Evolutionary conservation across 2,797 vertebrate species (phyloP).

Genomic region (Cirrhinus mrigala): DNA sequence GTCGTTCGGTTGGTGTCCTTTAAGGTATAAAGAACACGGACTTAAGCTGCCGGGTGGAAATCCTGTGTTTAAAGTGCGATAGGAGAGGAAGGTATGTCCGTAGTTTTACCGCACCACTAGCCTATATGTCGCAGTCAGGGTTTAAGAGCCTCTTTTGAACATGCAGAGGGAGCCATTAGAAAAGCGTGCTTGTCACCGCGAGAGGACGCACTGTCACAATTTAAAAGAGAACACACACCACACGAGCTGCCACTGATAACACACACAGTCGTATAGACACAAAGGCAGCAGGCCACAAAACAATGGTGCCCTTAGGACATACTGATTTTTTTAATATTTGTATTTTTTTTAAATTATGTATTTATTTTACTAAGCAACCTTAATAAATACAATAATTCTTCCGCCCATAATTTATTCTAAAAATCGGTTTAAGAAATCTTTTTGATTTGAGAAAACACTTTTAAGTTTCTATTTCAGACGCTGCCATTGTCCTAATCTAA

Average conservation of each 20-base stretch:
- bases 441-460: not conserved
- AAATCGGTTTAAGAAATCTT: not conserved
- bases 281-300: slow-evolving; percentile 22
- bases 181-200: slow-evolving; percentile 77
- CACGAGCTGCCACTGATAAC: slow-evolving; percentile 52
- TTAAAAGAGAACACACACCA: slow-evolving; percentile 70
- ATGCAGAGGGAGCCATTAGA: slow-evolving; percentile 53
- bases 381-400: not conserved
- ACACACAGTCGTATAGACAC: slow-evolving; percentile 29
- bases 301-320: not conserved
- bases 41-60: slow-evolving; percentile 1
- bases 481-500: not conserved
- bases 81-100: not conserved
- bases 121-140: not conserved
- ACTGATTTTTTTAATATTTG: not conserved
- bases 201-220: slow-evolving; percentile 85
- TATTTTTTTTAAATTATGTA: not conserved
- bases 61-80: not conserved
- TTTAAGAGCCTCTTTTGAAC: slow-evolving; percentile 54
- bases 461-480: not conserved
- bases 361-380: not conserved
- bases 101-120: not conserved
- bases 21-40: slow-evolving; percentile 1
- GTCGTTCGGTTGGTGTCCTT: slow-evolving; percentile 57
- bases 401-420: not conserved